A percentile compares a stretch with the other conserved stretches of the same genome.
Evolutionary conservation across 2,888 invertebrate genomes (phyloP).

Genomic region (Phortica magna): DNA sequence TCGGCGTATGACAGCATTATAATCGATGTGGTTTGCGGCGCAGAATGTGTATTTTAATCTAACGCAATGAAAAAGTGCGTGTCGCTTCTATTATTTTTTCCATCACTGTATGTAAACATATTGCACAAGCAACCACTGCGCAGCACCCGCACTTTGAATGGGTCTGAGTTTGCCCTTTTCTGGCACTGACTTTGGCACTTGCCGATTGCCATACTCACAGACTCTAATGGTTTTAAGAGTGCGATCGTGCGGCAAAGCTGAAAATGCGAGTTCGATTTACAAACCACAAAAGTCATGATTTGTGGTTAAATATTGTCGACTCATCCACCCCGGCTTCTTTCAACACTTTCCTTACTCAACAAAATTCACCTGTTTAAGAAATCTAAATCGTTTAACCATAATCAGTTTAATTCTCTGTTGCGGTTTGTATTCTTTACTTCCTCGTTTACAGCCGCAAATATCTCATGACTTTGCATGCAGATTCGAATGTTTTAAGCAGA

Average conservation of each 20-base stretch:
- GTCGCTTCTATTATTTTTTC: neutral
- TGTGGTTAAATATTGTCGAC: neutral
- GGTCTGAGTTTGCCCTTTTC: neutral
- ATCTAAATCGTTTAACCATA: too few relatives aligned
- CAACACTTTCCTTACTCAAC: neutral
- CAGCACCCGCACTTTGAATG: constrained; percentile 12
- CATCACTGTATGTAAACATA: neutral
- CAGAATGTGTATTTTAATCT: too few relatives aligned
- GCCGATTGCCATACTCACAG: too few relatives aligned
- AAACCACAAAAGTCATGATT: neutral
- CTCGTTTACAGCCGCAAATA: neutral
- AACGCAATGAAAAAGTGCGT: too few relatives aligned
- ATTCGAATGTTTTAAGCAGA: neutral
- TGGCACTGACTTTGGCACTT: too few relatives aligned
- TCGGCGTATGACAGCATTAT: neutral
- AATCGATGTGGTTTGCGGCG: too few relatives aligned
- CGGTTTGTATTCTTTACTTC: neutral
- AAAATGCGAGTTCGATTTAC: neutral
- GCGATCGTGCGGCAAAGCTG: neutral
- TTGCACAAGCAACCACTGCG: neutral
- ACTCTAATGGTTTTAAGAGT: too few relatives aligned
- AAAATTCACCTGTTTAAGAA: neutral
- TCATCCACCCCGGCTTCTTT: neutral
- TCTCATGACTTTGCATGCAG: neutral
- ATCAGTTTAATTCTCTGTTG: too few relatives aligned